Base-by-base conservation (phyloP, 2,113 vertebrate genomes). In the Antigone vipio region DNA sequence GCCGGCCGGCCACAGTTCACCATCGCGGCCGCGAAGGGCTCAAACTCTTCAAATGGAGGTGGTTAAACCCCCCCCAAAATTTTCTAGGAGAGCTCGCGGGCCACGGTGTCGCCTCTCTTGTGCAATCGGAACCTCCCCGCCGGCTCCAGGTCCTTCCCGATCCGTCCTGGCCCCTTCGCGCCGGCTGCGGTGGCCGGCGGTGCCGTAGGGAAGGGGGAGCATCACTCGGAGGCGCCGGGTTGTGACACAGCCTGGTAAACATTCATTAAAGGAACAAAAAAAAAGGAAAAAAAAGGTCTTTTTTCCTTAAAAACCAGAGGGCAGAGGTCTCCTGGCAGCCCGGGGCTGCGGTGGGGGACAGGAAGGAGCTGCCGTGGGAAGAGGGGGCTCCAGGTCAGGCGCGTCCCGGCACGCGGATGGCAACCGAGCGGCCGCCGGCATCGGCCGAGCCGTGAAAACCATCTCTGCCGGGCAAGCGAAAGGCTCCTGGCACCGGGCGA, bases 11-110 rank as follows among this genome's bases (percentile, higher is more conserved):
- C 27, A 5, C 1, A 4, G 29, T 5, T 47, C 40, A 24, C 64
- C 27, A 5, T 4, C 3, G 13, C 6, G 15, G 44, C n/a, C 9
- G 9, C 9, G 2, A 29, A 24, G 15, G 44, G n/a, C 26, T 52
- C 20, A 9, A 44, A 20, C 42, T 49, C 64, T 60, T 44, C 63
- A 9, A 42, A 16, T 30, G 24, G 63, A 6, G 63, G 62, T 12
- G 26, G 35, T 59, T 35, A 23, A 50, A 8, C 4, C 11, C 12
- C 42, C 45, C 27, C 26, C 52, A 8, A 26, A 29, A 26, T 53
- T 32, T 49, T 24, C n/a, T 2, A 5, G 15, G 15, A 5, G 44
- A 20, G 23, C 21, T 13, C 5, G 17, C 0, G 21, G 47, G 47
- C 49, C 7, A 7, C 1, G 4, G 6, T 26, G 30, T 35, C 7